Evolutionary conservation across 1,140 invertebrate species (phyloP).

Genomic region (Leptonema lineaticorne): DNA sequence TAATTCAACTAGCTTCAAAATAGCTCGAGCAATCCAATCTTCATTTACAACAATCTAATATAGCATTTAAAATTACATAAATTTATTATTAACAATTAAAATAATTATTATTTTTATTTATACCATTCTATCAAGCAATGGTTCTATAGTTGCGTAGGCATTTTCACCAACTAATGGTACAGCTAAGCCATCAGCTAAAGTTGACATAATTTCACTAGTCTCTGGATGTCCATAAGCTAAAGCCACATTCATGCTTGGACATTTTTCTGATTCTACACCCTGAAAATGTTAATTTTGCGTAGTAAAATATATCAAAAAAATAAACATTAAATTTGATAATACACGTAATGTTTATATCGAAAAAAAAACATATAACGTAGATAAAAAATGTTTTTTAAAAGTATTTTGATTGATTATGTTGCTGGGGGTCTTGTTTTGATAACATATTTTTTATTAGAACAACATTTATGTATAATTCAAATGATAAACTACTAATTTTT

Average conservation of each 20-base stretch:
- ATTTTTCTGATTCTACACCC: conserved; percentile 91
- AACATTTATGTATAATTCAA: no score
- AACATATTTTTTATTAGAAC: no score
- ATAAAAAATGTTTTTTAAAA: no score
- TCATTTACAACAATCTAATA: conserved; percentile 70
- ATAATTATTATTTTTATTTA: conserved; percentile 7
- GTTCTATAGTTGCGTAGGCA: conserved; percentile 75
- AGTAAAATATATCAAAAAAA: no score
- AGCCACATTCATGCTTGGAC: conserved; percentile 79
- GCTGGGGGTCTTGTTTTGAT: no score
- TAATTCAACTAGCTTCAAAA: conserved; percentile 81
- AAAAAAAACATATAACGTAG: no score
- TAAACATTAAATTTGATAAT: no score
- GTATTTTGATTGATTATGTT: no score
- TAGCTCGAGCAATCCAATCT: conserved; percentile 86
- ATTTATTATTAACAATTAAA: conserved; percentile 1
- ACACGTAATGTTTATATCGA: no score
- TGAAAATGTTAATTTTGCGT: no score
- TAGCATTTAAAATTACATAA: neutral
- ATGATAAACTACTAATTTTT: no score
- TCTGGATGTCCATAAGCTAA: conserved; percentile 71
- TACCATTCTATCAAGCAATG: conserved; percentile 82
- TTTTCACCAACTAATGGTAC: conserved; percentile 89
- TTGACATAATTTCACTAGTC: conserved; percentile 68
- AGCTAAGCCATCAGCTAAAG: conserved; percentile 88